Conservation (phyloP, 1,140 invertebrate species). For the Diachasmimorpha longicaudata region DNA sequence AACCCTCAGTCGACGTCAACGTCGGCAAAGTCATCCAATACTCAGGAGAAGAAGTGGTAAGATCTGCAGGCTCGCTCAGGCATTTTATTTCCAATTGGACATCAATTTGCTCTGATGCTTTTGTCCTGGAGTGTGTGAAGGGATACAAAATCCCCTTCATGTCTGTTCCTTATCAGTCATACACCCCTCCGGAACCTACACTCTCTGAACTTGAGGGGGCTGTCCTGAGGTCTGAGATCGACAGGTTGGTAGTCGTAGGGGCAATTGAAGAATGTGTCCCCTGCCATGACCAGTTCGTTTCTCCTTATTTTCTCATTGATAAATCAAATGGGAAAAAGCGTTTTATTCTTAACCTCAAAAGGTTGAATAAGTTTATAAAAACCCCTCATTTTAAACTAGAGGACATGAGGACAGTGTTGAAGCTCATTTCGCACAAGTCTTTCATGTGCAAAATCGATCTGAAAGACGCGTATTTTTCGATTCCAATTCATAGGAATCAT, state of each 20-base stretch:
- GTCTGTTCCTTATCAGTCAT: no score
- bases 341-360: constrained; percentile 31
- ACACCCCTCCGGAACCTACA: neutral
- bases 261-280: constrained; percentile 21
- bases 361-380: constrained; percentile 25
- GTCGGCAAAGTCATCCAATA: no score
- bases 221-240: neutral
- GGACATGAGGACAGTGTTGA: constrained; percentile 18
- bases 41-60: no score
- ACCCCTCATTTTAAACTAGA: constrained; percentile 31
- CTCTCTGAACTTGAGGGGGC: neutral
- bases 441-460: constrained; percentile 28
- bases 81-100: no score
- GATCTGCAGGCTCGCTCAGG: no score
- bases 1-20: neutral
- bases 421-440: neutral
- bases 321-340: constrained; percentile 46
- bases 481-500: constrained; percentile 26
- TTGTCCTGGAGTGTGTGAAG: no score
- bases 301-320: constrained; percentile 42
- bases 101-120: no score
- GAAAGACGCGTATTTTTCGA: constrained; percentile 31
- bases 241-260: neutral
- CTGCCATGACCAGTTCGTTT: constrained; percentile 25
- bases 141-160: no score